phyloP scores from a whole-genome alignment of 1,140 invertebrate species.

The Oryctes rhinoceros region DNA sequence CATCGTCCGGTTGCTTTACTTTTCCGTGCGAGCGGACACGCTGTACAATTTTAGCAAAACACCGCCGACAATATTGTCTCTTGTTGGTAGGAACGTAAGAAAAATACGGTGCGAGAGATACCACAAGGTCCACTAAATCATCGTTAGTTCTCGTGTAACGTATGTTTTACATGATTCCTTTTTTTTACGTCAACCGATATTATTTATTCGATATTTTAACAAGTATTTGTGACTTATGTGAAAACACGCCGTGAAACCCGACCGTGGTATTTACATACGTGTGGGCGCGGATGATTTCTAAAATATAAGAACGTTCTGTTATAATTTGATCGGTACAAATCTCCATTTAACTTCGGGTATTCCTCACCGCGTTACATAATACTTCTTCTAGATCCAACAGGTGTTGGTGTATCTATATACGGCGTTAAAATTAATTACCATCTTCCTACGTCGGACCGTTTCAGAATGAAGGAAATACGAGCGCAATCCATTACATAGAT shows the following conservation, averaged over 20 bases:
- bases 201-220: no score
- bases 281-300: background rate
- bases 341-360: background rate
- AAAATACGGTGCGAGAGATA: no score
- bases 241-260: background rate
- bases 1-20: no score
- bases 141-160: no score
- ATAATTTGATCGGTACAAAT: constrained; percentile 32
- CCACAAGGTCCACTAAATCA: no score
- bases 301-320: background rate
- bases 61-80: no score
- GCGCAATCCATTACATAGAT: constrained; percentile 18
- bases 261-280: background rate
- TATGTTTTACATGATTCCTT: no score
- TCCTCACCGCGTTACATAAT: constrained; percentile 18
- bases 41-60: no score
- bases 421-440: constrained; percentile 28
- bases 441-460: constrained; percentile 15
- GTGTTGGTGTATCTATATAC: constrained; percentile 36
- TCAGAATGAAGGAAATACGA: constrained; percentile 17
- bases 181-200: no score
- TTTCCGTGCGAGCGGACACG: no score
- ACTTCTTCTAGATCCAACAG: background rate
- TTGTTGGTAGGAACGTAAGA: no score
- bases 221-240: background rate